These are phyloP conservation scores for Heliconius hewitsoni DNA, from an alignment of 1,140 invertebrate genomes.

Conservation along the genomic window DNA sequence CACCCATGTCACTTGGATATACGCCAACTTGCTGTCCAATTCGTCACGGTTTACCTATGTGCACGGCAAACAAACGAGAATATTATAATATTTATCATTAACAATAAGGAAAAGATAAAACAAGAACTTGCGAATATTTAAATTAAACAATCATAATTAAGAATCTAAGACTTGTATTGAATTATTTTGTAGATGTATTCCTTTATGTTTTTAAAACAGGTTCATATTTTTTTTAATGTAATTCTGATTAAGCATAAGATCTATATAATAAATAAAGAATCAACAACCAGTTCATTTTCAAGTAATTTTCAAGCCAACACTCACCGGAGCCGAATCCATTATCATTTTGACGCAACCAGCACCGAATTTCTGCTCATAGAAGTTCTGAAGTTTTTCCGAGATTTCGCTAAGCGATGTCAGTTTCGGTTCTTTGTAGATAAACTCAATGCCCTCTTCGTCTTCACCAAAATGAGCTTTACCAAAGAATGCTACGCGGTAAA, in stretches of 20 bases:
- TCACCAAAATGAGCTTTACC: conserved; percentile 90
- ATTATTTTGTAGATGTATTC: neutral
- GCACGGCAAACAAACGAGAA: neutral
- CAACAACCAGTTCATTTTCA: conserved; percentile 30
- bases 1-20: conserved; percentile 93
- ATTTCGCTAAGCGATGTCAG: conserved; percentile 96
- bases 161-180: neutral
- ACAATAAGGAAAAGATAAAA: neutral
- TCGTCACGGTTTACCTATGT: conserved; percentile 87
- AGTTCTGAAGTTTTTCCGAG: conserved; percentile 89
- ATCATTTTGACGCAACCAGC: conserved; percentile 93
- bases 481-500: conserved; percentile 85
- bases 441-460: conserved; percentile 94
- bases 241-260: neutral
- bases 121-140: neutral
- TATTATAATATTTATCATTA: neutral
- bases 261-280: neutral
- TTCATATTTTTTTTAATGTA: neutral
- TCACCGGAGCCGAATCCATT: conserved; percentile 93
- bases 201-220: neutral
- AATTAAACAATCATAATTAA: neutral
- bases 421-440: conserved; percentile 97
- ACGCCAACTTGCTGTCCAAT: conserved; percentile 91
- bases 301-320: conserved; percentile 43
- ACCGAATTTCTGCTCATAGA: conserved; percentile 94